Conservation (phyloP, 2,888 invertebrate species). For the Nomada flava region DNA sequence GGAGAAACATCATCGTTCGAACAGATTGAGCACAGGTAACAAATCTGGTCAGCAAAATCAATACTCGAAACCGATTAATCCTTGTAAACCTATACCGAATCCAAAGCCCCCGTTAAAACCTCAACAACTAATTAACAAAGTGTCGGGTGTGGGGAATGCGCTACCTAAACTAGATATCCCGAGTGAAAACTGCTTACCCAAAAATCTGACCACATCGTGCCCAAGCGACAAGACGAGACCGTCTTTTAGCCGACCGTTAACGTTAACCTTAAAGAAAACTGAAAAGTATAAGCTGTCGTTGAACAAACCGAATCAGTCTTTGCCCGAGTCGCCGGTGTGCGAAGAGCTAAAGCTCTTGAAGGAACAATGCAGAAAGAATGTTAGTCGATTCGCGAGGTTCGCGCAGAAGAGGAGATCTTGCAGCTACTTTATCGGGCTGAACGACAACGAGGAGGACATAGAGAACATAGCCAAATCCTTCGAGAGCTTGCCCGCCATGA, state of each 20-base stretch:
- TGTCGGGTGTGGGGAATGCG: conserved; percentile 76
- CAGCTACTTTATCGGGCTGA: conserved; percentile 88
- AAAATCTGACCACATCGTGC: conserved; percentile 79
- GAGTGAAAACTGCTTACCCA: conserved; percentile 76
- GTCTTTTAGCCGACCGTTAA: conserved; percentile 76
- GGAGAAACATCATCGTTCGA: conserved; percentile 83
- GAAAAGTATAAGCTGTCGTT: conserved; percentile 82
- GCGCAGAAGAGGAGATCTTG: conserved; percentile 86
- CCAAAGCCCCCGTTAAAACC: conserved; percentile 78
- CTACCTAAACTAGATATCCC: conserved; percentile 75
- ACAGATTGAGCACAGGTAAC: conserved; percentile 80
- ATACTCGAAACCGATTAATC: conserved; percentile 79
- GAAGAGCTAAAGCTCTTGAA: conserved; percentile 88
- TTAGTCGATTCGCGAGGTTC: conserved; percentile 84
- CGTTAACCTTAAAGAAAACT: conserved; percentile 81
- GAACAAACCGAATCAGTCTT: conserved; percentile 86
- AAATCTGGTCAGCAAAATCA: conserved; percentile 78
- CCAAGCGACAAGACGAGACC: conserved; percentile 74
- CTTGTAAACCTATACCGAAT: conserved; percentile 79
- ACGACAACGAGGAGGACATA: conserved; percentile 83
- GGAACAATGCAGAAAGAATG: conserved; percentile 77
- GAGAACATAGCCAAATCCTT: conserved; percentile 80
- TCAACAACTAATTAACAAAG: conserved; percentile 78
- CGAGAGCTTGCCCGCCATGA: conserved; percentile 81
- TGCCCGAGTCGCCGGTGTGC: conserved; percentile 93